A percentile compares a stretch with the other conserved stretches of the same genome.
Conservation (phyloP, 2,113 vertebrate genomes). For the Symphodus melops region DNA sequence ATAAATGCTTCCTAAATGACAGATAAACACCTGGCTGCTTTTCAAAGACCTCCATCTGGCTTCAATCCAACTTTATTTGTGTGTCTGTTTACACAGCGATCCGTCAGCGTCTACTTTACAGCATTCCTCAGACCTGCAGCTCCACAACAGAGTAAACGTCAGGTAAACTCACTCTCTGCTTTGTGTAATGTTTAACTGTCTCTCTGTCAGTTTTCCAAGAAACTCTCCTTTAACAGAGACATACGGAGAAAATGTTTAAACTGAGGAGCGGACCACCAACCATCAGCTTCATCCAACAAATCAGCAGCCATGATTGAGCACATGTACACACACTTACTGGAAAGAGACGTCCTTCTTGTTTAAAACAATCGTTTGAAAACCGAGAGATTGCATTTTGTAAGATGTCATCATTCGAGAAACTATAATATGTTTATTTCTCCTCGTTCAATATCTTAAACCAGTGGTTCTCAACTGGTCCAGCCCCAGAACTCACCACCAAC, state of each 20-base stretch:
- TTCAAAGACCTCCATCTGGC: slow-evolving; percentile 25
- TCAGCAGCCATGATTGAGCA: not conserved
- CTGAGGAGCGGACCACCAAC: slow-evolving; percentile 51
- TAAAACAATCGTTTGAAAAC: too few relatives aligned
- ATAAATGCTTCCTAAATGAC: not conserved
- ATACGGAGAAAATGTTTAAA: slow-evolving; percentile 20
- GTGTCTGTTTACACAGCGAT: slow-evolving; percentile 57
- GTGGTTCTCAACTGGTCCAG: too few relatives aligned
- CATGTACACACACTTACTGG: too few relatives aligned
- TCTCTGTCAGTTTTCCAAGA: slow-evolving; percentile 8
- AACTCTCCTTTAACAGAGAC: not conserved
- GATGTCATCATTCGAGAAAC: too few relatives aligned
- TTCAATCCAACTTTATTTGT: slow-evolving; percentile 61
- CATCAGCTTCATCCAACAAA: not conserved
- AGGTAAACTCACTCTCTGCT: slow-evolving; percentile 43
- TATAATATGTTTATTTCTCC: too few relatives aligned
- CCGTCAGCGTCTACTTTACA: slow-evolving; percentile 42
- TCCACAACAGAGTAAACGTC: slow-evolving; percentile 25
- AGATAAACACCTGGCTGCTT: slow-evolving; percentile 14
- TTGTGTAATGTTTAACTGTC: slow-evolving; percentile 25
- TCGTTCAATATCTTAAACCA: too few relatives aligned
- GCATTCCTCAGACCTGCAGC: slow-evolving; percentile 56
- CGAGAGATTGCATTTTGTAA: too few relatives aligned
- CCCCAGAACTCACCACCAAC: too few relatives aligned
- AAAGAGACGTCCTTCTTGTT: too few relatives aligned